A percentile compares a stretch with the other conserved stretches of the same genome.
These are phyloP conservation scores for Cyprinella venusta DNA, from an alignment of 2,797 vertebrate genomes.

Conservation along the genomic window DNA sequence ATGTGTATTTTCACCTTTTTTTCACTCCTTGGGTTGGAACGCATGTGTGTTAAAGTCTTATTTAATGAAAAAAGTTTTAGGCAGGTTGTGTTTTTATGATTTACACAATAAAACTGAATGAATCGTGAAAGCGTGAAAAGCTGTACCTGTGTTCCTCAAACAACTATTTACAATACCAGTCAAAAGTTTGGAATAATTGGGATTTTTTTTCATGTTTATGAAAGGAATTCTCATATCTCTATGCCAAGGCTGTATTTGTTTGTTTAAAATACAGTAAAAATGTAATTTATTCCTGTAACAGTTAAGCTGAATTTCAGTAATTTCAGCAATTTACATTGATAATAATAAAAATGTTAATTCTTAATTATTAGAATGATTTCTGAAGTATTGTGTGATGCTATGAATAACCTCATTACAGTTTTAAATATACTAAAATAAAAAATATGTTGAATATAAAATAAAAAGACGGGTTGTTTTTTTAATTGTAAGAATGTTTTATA, in stretches of 20 bases:
- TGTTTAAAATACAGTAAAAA: background rate
- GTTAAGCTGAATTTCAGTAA: background rate
- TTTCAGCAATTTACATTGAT: background rate
- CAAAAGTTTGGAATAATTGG: background rate
- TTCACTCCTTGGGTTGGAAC: conserved; percentile 22
- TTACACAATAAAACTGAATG: background rate
- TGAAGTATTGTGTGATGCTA: background rate
- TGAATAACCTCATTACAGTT: background rate
- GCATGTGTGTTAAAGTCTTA: background rate
- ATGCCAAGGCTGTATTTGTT: background rate
- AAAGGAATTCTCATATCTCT: background rate
- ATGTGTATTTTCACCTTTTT: conserved; percentile 42
- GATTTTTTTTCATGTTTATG: background rate
- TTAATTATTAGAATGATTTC: background rate
- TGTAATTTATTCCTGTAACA: background rate
- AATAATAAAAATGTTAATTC: background rate
- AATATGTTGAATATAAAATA: background rate
- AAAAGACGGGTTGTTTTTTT: too few relatives aligned
- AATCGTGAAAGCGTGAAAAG: background rate
- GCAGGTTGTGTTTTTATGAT: background rate
- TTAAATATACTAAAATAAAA: background rate
- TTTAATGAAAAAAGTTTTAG: conserved; percentile 4
- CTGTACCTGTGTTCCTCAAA: background rate
- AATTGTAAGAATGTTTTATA: background rate
- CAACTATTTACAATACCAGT: background rate